Evolutionary conservation across 2,113 vertebrate species (phyloP), one percentile per base, ranked within the genome.

Genomic region (Cisticola juncidis): DNA sequence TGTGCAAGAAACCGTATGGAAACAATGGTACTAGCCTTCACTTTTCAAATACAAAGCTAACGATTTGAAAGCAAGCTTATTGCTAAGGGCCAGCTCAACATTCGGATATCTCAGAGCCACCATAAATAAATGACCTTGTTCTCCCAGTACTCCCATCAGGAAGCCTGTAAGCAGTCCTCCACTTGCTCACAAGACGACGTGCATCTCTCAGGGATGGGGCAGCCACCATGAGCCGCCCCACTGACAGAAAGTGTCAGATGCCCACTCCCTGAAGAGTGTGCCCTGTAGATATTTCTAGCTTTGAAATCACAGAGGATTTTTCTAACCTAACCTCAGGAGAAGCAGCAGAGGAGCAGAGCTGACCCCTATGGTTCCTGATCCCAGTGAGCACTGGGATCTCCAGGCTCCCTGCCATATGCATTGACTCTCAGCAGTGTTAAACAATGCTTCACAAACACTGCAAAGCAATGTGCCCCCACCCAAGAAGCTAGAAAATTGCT

Each of bases 171-270:
- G 53, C 24, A 64, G n/a, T 9, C n/a, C 17, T 82, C 24, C 1
- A 2, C 57, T 76, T 2, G 2, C 62, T 82, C 10, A 6, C 24
- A 36, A 47, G n/a, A 48, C 0, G 0, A 6, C 0, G 0, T 38
- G 21, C 9, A 7, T 51, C 53, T 78, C n/a, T 60, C 35, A 7
- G 26, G 35, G n/a, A 53, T 2, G 19, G 11, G 38, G 50, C n/a
- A 73, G 66, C 38, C 29, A 29, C 23, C 6, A 1, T 8, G 9
- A 66, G 12, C 58, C 1, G 2, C 22, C 38, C n/a, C 35, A 16
- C 8, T 3, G 7, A 42, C 16, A 84, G 54, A 61, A 93, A 48
- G 21, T 16, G 29, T 69, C 31, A 8, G 24, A 8, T 61, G 50
- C 31, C 31, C 1, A 1, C 31, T 48, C 36, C 16, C 21, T 45